Evolutionary conservation across 1,140 invertebrate species (phyloP).

Genomic region (Apis mellifera): Amel_HAv3.1 CM009934.2:2782501-2783000

Average conservation of each 20-base stretch:
- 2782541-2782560: conserved; percentile 92
- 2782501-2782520: conserved; percentile 55
- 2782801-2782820: conserved; percentile 93
- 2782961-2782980: conserved; percentile 93
- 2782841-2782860: conserved; percentile 84
- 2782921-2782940: conserved; percentile 89
- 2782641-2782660: conserved; percentile 96
- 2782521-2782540: conserved; percentile 93
- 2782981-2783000: conserved; percentile 96
- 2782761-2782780: conserved; percentile 96
- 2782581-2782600: conserved; percentile 95
- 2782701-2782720: conserved; percentile 95
- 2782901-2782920: not conserved
- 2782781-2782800: conserved; percentile 95
- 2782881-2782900: not conserved
- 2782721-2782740: conserved; percentile 95
- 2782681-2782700: conserved; percentile 95
- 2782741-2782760: conserved; percentile 95
- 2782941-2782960: conserved; percentile 92
- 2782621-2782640: conserved; percentile 93
- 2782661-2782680: conserved; percentile 93
- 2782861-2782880: too few relatives aligned
- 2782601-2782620: conserved; percentile 93
- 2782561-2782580: conserved; percentile 95
- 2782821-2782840: conserved; percentile 97